Conservation (phyloP, 2,888 invertebrate species). For the Caenorhabditis zanzibari region DNA sequence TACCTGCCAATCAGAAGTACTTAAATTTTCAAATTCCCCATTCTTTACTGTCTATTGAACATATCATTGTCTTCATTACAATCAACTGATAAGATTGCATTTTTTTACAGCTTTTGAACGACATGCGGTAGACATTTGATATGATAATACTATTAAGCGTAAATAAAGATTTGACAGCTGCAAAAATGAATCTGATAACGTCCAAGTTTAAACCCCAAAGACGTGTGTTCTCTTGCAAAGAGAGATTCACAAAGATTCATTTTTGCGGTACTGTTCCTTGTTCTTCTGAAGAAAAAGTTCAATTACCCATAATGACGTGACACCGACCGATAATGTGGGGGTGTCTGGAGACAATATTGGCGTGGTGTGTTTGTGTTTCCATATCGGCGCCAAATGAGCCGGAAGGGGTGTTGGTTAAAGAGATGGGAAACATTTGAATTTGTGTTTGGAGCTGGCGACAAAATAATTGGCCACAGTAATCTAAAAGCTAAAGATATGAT, state of each 20-base stretch:
- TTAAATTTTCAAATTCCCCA: background rate
- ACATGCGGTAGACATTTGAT: conserved; percentile 30
- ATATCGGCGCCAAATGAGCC: conserved; percentile 21
- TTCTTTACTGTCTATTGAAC: conserved; percentile 4
- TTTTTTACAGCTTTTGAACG: conserved; percentile 18
- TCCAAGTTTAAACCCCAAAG: background rate
- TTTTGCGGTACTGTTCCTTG: background rate
- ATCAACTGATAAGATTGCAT: conserved; percentile 11
- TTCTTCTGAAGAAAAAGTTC: conserved; percentile 28
- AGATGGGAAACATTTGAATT: background rate
- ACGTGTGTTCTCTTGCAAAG: background rate
- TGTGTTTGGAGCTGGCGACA: background rate
- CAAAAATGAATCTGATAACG: background rate
- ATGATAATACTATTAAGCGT: background rate
- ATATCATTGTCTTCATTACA: conserved; percentile 7
- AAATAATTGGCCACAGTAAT: too few relatives aligned
- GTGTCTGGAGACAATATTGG: conserved; percentile 14
- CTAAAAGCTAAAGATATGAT: too few relatives aligned
- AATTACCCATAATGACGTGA: conserved; percentile 45
- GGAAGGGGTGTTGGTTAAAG: conserved; percentile 3
- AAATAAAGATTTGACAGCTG: background rate
- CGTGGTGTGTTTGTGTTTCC: conserved; percentile 29
- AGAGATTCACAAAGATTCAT: conserved; percentile 1
- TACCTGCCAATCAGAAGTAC: conserved; percentile 10
- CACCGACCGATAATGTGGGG: conserved; percentile 24